Conservation (phyloP, 2,113 vertebrate genomes). For the cattle (Bos taurus) region DNA sequence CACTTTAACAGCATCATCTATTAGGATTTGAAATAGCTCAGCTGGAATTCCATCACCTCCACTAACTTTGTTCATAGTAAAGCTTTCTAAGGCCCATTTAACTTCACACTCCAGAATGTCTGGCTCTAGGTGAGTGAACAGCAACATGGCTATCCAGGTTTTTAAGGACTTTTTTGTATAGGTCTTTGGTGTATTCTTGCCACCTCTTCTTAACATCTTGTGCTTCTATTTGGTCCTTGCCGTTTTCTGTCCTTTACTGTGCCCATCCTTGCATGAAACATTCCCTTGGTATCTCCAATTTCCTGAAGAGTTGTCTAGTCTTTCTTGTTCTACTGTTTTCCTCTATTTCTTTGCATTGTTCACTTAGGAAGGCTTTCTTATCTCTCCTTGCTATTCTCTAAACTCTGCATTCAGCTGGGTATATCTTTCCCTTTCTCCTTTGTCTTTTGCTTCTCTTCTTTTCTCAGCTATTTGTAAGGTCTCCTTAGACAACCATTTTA, state of each 20-base stretch:
- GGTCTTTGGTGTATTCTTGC: not conserved
- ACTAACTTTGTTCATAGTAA: not conserved
- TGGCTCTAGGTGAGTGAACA: not conserved
- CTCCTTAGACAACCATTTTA: not conserved
- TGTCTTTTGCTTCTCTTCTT: not conserved
- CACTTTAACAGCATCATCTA: not conserved
- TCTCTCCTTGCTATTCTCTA: not conserved
- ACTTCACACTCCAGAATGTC: not conserved
- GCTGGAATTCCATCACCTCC: not conserved
- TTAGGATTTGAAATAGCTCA: not conserved
- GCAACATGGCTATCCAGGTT: not conserved
- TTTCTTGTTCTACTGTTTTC: not conserved
- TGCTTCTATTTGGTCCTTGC: not conserved
- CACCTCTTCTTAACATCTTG: not conserved
- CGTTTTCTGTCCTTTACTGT: not conserved
- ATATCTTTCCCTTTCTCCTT: not conserved
- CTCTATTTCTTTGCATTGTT: not conserved
- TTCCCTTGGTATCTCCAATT: not conserved
- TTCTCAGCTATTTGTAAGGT: not conserved
- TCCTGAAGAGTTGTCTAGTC: not conserved
- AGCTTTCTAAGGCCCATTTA: not conserved
- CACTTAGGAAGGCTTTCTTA: not conserved
- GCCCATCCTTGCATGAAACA: not conserved
- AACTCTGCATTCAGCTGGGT: not conserved
- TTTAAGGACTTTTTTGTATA: not conserved